phyloP scores from a whole-genome alignment of 2,113 vertebrate species.

The Mastomys natalensis region DNA sequence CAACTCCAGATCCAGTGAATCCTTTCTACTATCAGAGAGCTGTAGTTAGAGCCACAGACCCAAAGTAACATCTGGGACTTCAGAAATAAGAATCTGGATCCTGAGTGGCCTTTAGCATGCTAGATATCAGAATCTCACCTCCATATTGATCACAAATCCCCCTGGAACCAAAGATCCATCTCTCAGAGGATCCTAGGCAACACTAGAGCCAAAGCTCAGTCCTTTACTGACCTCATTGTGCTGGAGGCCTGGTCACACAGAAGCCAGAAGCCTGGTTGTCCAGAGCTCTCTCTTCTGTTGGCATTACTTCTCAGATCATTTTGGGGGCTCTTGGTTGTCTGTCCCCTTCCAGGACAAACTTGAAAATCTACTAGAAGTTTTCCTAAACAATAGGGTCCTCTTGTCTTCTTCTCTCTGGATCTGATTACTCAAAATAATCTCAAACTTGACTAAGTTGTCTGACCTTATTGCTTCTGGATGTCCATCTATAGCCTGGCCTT shows the following conservation, averaged over 20 bases:
- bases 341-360: not conserved
- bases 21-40: not conserved
- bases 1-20: not conserved
- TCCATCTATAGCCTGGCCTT: not conserved
- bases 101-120: not conserved
- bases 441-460: conserved; percentile 19
- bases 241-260: not conserved
- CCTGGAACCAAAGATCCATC: not conserved
- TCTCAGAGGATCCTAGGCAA: not conserved
- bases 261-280: not conserved
- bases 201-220: not conserved
- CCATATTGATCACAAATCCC: not conserved
- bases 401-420: conserved; percentile 48
- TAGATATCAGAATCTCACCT: not conserved
- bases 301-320: conserved; percentile 12
- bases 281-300: not conserved
- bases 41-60: not conserved
- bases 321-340: not conserved
- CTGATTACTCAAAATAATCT: conserved; percentile 56
- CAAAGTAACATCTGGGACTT: not conserved
- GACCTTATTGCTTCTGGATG: conserved; percentile 28
- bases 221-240: not conserved
- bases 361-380: not conserved
- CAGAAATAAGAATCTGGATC: not conserved
- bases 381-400: conserved; percentile 5